Evolutionary conservation across 2,888 invertebrate genomes (phyloP).

Genomic region (Sphinx pinastri): DNA sequence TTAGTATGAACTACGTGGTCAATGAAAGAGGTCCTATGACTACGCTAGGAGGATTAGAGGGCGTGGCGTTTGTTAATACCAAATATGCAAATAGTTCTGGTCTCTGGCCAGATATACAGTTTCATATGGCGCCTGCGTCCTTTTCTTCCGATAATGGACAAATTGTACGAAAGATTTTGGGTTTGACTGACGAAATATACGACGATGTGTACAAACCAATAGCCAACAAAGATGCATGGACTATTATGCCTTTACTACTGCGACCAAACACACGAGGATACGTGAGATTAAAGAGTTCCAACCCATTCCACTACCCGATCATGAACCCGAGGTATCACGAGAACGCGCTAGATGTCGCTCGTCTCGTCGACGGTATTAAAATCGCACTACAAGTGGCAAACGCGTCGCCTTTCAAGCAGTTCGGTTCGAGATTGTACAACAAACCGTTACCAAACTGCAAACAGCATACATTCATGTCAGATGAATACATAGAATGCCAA

Average conservation of each 20-base stretch:
- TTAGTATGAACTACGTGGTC: slow-evolving; percentile 91
- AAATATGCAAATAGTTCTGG: slow-evolving; percentile 90
- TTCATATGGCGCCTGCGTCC: slow-evolving; percentile 96
- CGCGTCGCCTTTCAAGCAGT: slow-evolving; percentile 91
- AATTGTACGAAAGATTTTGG: slow-evolving; percentile 89
- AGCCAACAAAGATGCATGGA: slow-evolving; percentile 91
- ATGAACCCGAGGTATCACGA: slow-evolving; percentile 97
- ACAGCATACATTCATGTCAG: slow-evolving; percentile 88
- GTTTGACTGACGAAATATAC: slow-evolving; percentile 91
- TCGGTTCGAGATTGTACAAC: slow-evolving; percentile 89
- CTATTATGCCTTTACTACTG: slow-evolving; percentile 92
- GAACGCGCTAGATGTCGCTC: slow-evolving; percentile 89
- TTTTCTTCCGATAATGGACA: slow-evolving; percentile 91
- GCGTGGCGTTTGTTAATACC: slow-evolving; percentile 93
- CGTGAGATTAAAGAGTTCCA: slow-evolving; percentile 89
- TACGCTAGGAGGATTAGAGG: slow-evolving; percentile 93
- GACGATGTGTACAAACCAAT: slow-evolving; percentile 92
- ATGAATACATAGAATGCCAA: slow-evolving; percentile 94
- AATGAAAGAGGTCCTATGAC: slow-evolving; percentile 94
- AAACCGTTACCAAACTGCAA: slow-evolving; percentile 92
- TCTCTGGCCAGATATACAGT: slow-evolving; percentile 94
- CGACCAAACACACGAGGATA: slow-evolving; percentile 92
- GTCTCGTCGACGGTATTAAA: slow-evolving; percentile 93
- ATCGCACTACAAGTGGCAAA: slow-evolving; percentile 89
- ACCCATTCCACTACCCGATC: slow-evolving; percentile 93